A percentile compares a stretch with the other conserved stretches of the same genome.
Conservation (phyloP, 2,113 vertebrate species). For the Rhinolophus ferrumequinum region DNA sequence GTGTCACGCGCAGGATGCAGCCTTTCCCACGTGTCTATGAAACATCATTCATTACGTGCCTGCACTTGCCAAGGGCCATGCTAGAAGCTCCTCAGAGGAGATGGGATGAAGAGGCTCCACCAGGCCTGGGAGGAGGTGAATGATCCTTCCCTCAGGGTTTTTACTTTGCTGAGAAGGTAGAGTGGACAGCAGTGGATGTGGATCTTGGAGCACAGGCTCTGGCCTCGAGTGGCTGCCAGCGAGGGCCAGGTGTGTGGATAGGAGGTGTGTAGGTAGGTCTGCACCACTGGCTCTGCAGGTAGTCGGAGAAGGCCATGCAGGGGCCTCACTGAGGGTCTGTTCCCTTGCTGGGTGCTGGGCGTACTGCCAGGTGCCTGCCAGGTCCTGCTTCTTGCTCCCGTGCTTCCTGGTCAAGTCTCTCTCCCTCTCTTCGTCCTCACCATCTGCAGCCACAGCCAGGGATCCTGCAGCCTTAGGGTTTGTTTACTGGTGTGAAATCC, state of each 20-base stretch:
- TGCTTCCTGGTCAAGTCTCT: not conserved
- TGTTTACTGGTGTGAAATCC: not conserved
- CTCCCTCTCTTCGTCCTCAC: not conserved
- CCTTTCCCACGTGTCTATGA: not conserved
- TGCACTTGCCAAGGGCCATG: not conserved
- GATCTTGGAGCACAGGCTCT: rapidly evolving
- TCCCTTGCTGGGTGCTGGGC: not conserved
- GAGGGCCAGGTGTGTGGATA: no score
- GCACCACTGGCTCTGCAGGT: not conserved
- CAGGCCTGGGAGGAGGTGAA: not conserved
- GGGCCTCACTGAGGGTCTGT: not conserved
- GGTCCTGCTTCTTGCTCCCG: not conserved
- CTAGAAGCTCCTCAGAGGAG: not conserved
- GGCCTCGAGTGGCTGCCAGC: rapidly evolving
- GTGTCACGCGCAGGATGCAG: not conserved
- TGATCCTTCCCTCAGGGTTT: not conserved
- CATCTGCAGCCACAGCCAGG: rapidly evolving
- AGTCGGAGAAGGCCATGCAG: not conserved
- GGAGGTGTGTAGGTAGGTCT: no score
- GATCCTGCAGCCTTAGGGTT: not conserved
- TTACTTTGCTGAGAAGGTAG: not conserved
- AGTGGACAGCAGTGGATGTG: not conserved
- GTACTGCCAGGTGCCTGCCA: not conserved
- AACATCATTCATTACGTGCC: not conserved
- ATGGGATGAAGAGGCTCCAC: not conserved